Conservation (phyloP, 2,797 vertebrate species). For the Gymnothorax javanicus region DNA sequence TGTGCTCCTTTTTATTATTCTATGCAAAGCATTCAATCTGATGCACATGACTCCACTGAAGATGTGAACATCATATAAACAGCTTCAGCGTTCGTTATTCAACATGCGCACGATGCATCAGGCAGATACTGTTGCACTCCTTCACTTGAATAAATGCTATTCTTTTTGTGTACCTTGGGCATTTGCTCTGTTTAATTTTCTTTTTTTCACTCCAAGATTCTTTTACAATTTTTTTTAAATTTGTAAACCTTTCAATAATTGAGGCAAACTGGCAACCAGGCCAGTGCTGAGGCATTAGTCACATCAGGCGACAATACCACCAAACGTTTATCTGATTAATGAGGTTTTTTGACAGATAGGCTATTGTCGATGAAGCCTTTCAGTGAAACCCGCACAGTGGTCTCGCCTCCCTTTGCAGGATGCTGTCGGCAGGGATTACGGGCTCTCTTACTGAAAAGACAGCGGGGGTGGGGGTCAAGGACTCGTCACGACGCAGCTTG, state of each 20-base stretch:
- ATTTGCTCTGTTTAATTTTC: neutral
- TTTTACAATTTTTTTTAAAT: too few relatives aligned
- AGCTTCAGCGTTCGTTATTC: too few relatives aligned
- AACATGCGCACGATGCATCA: neutral
- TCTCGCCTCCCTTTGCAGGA: conserved; percentile 47
- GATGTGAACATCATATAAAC: neutral
- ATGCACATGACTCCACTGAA: neutral
- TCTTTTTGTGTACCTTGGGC: neutral
- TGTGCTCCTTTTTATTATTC: neutral
- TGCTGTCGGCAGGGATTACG: conserved; percentile 1
- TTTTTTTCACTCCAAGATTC: neutral
- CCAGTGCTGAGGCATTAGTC: neutral
- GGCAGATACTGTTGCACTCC: neutral
- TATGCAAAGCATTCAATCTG: too few relatives aligned
- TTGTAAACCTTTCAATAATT: neutral
- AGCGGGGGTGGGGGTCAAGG: conserved; percentile 46
- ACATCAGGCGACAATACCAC: neutral
- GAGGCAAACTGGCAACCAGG: neutral
- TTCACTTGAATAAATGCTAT: neutral
- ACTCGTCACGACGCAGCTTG: conserved; percentile 37
- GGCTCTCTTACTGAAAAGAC: neutral
- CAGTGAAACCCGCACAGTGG: conserved; percentile 40
- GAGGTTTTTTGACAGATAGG: neutral
- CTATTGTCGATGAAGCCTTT: neutral
- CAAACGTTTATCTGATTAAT: neutral